phyloP scores from a whole-genome alignment of 2,888 invertebrate species.

The Parnassius smintheus region DNA sequence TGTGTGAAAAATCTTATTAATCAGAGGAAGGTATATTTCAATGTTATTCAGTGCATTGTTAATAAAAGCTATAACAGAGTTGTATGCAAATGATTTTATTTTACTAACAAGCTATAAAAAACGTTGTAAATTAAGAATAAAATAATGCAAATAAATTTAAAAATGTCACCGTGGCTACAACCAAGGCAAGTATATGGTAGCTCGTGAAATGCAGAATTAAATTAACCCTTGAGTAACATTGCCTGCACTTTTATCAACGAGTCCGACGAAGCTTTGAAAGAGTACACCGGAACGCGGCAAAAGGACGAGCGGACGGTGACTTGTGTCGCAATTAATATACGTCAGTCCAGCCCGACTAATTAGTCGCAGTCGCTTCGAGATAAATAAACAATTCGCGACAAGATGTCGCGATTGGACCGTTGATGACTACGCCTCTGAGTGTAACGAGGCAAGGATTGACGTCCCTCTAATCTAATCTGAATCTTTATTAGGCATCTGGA shows the following conservation, averaged over 20 bases:
- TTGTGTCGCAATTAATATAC: slow-evolving; percentile 77
- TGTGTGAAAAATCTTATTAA: no score
- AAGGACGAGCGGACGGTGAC: slow-evolving; percentile 57
- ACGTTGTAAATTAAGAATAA: no score
- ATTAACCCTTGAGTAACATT: slow-evolving; percentile 34
- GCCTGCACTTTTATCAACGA: slow-evolving; percentile 34
- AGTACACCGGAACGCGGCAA: slow-evolving; percentile 53
- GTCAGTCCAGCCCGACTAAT: slow-evolving; percentile 72
- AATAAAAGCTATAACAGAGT: no score
- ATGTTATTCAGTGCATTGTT: no score
- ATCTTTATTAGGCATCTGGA: slow-evolving; percentile 12
- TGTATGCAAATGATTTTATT: no score
- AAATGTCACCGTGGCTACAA: no score
- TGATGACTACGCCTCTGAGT: slow-evolving; percentile 43
- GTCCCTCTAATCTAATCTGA: slow-evolving; percentile 21
- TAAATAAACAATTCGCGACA: slow-evolving; percentile 60
- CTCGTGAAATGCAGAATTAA: slow-evolving; percentile 38
- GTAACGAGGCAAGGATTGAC: slow-evolving; percentile 26
- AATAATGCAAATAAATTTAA: no score
- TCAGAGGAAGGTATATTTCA: no score
- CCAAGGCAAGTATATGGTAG: slow-evolving; percentile 35
- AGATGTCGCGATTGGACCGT: slow-evolving; percentile 39
- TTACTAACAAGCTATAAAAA: no score
- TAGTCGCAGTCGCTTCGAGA: slow-evolving; percentile 61
- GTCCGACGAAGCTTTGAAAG: slow-evolving; percentile 54